Percentiles rank a stretch among this genome's conserved stretches.
Evolutionary conservation across 1,140 invertebrate species (phyloP).

Genomic region (Aphis craccivora): DNA sequence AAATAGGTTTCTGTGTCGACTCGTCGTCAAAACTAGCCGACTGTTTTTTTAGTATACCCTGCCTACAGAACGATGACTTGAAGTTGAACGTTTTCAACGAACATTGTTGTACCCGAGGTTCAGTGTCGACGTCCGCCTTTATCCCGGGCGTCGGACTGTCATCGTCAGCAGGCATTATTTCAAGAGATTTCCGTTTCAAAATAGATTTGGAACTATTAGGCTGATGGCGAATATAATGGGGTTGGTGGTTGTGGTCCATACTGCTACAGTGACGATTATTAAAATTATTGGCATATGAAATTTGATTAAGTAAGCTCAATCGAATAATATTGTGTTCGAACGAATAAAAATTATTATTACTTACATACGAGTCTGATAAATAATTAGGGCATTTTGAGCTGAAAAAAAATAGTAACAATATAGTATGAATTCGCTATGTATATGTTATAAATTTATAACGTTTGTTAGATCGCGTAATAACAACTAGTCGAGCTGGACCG

Average conservation of each 20-base stretch:
- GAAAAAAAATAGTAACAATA: conserved; percentile 7
- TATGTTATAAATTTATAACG: no score
- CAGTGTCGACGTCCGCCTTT: neutral
- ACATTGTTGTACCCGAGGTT: conserved; percentile 14
- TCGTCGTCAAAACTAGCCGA: conserved; percentile 77
- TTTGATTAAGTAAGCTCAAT: neutral
- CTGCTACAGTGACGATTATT: neutral
- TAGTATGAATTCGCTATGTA: neutral
- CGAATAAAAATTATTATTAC: conserved; percentile 28
- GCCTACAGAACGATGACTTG: conserved; percentile 66
- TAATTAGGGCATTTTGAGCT: conserved; percentile 46
- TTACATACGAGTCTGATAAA: conserved; percentile 49
- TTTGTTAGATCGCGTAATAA: neutral
- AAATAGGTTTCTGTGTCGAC: conserved; percentile 76
- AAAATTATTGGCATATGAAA: neutral
- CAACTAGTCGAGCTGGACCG: neutral
- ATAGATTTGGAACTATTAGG: conserved; percentile 61
- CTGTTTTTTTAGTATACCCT: conserved; percentile 80
- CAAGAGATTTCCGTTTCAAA: conserved; percentile 64
- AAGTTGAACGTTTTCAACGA: conserved; percentile 20
- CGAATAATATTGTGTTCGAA: conserved; percentile 52
- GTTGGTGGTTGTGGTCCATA: conserved; percentile 41
- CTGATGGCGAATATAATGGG: conserved; percentile 58
- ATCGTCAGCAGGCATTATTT: conserved; percentile 63
- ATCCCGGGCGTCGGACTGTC: conserved; percentile 62